Evolutionary conservation across 2,888 invertebrate species (phyloP), one percentile per base, ranked within the genome.

Genomic region (Therioaphis trifolii): DNA sequence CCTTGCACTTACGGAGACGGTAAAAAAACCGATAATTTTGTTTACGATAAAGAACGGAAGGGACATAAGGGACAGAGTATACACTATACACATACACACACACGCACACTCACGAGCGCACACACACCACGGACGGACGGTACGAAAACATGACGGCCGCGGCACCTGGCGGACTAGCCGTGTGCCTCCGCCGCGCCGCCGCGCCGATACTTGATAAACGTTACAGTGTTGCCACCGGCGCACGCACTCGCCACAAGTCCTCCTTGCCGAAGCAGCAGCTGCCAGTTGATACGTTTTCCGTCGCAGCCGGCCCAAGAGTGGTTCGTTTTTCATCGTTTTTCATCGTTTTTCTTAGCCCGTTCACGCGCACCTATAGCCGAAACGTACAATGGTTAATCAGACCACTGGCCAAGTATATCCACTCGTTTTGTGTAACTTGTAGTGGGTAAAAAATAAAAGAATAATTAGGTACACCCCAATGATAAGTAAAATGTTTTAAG

Each of bases 11-110:
- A 71, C 46, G 63, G n/a, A 18, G 49, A 68, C 49, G 63, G 46
- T 3, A 14, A 58, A 80, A 77, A 82, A 82, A 63, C 82, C 82
- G 82, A 82, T 74, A 82, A 74, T 66, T 82, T 63, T 82, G 82
- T 82, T 74, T 74, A 82, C 82, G 82, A 74, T 82, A 40, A 72
- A 74, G 49, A 74, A 49, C 82, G 82, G 82, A 63, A 74, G 72
- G 72, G 82, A 74, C 80, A 72, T 72, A 80, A 80, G 80, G 80
- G 80, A 72, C n/a, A 71, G 24, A 49, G n/a, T n/a, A 15, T 12
- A n/a, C 21, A 21, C 46, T 58, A 80, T 52, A 68, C 68, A 35
- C 75, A 5, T 24, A 12, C 43, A 12, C 61, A 40, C 40, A 18
- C 29, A 14, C 29, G 18, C 71, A 46, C 71, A 29, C 40, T n/a